phyloP scores from a whole-genome alignment of 1,140 invertebrate genomes.

The Patella vulgata region DNA sequence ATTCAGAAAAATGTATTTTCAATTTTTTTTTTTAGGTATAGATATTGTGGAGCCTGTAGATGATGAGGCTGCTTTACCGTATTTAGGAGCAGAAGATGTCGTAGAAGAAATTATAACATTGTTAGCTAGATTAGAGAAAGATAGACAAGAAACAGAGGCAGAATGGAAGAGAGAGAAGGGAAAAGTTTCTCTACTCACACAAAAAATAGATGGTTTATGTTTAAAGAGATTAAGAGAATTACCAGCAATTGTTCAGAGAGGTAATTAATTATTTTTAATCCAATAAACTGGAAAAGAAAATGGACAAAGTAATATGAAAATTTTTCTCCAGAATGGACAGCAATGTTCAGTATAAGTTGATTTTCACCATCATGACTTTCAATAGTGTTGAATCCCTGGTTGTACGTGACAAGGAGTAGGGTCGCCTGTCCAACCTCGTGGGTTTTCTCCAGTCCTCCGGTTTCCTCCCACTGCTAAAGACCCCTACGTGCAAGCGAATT shows the following conservation, averaged over 20 bases:
- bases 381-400: too few relatives aligned
- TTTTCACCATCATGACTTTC: too few relatives aligned
- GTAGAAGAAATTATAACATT: constrained; percentile 59
- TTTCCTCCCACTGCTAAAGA: too few relatives aligned
- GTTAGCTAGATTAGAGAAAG: constrained; percentile 58
- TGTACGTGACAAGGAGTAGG: too few relatives aligned
- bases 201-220: constrained; percentile 56
- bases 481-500: too few relatives aligned
- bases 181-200: constrained; percentile 42
- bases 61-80: constrained; percentile 41
- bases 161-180: constrained; percentile 47
- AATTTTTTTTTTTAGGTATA: not conserved
- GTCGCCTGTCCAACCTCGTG: too few relatives aligned
- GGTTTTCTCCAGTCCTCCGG: too few relatives aligned
- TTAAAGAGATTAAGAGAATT: constrained; percentile 50
- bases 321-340: too few relatives aligned
- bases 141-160: constrained; percentile 49
- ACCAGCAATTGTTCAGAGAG: constrained; percentile 59
- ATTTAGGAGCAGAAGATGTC: constrained; percentile 61
- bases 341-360: too few relatives aligned
- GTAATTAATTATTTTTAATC: constrained; percentile 29
- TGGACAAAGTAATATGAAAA: too few relatives aligned
- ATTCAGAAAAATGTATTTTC: too few relatives aligned
- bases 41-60: not conserved
- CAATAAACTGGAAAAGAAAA: too few relatives aligned